These are phyloP conservation scores for Nomada hirtipes DNA, from an alignment of 2,888 invertebrate genomes.

Conservation along the genomic window DNA sequence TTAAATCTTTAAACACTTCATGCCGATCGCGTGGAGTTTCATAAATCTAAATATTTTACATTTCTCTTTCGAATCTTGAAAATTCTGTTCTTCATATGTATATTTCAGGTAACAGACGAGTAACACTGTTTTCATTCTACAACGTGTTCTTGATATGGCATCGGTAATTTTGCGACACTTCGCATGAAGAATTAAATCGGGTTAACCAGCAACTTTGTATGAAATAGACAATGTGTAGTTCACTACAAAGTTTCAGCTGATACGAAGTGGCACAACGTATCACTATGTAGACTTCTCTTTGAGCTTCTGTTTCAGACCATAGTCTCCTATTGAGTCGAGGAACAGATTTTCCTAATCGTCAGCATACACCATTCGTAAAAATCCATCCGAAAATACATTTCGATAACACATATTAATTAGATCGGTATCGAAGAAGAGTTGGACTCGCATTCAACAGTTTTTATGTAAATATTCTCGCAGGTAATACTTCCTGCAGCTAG, in stretches of 20 bases:
- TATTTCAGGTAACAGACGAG: too few relatives aligned
- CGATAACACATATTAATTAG: too few relatives aligned
- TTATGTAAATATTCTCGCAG: too few relatives aligned
- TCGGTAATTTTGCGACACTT: background rate
- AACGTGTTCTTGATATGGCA: background rate
- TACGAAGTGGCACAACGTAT: background rate
- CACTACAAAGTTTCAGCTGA: background rate
- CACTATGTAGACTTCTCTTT: background rate
- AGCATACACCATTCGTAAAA: background rate
- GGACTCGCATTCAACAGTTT: too few relatives aligned
- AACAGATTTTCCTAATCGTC: slow-evolving; percentile 12
- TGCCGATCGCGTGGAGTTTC: too few relatives aligned
- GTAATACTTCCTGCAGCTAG: background rate
- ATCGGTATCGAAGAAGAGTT: too few relatives aligned
- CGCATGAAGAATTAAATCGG: background rate
- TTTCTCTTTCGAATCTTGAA: too few relatives aligned
- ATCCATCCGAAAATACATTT: too few relatives aligned
- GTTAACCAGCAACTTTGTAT: background rate
- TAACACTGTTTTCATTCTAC: background rate
- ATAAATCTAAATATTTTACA: too few relatives aligned
- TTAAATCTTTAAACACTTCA: too few relatives aligned
- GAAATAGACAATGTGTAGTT: background rate
- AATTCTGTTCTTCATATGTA: background rate
- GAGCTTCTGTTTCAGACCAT: background rate
- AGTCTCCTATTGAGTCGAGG: background rate